A percentile compares a stretch with the other conserved stretches of the same genome.
These are phyloP conservation scores for Epinephelus fuscoguttatus DNA, from an alignment of 2,113 vertebrate species.

Conservation along the genomic window DNA sequence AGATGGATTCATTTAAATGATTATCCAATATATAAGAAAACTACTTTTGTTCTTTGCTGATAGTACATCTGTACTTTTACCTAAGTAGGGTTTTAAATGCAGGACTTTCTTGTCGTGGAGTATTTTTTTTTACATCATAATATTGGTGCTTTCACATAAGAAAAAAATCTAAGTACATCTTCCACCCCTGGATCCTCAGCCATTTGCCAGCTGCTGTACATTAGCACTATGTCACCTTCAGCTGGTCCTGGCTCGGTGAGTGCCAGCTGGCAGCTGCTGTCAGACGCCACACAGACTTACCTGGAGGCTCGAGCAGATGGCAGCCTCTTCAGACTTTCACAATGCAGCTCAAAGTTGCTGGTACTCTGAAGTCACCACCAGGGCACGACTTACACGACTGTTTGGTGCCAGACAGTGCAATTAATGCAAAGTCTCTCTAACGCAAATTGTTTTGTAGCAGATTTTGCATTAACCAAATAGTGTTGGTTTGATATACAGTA, in stretches of 20 bases:
- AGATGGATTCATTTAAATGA: neutral
- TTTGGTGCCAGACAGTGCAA: neutral
- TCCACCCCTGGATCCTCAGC: neutral
- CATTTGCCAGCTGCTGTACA: neutral
- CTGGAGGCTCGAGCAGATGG: neutral
- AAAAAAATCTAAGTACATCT: neutral
- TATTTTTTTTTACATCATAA: too few species aligned
- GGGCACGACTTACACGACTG: neutral
- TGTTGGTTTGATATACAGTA: neutral
- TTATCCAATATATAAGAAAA: neutral
- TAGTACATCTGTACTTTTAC: too few species aligned
- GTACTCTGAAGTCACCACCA: neutral
- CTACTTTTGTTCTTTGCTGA: too few species aligned
- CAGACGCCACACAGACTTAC: neutral
- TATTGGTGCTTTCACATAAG: neutral
- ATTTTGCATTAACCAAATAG: neutral
- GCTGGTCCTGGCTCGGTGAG: neutral
- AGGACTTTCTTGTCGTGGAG: neutral
- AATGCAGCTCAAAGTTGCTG: constrained; percentile 7
- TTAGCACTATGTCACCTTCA: neutral
- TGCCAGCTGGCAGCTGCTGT: neutral
- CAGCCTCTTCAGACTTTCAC: neutral
- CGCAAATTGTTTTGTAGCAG: neutral
- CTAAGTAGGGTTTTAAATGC: neutral
- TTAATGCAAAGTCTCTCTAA: neutral